A percentile compares a stretch with the other conserved stretches of the same genome.
These are phyloP conservation scores for Echinarachnius parma DNA, from an alignment of 53 echinoderm and acorn worm species.

Conservation along the genomic window DNA sequence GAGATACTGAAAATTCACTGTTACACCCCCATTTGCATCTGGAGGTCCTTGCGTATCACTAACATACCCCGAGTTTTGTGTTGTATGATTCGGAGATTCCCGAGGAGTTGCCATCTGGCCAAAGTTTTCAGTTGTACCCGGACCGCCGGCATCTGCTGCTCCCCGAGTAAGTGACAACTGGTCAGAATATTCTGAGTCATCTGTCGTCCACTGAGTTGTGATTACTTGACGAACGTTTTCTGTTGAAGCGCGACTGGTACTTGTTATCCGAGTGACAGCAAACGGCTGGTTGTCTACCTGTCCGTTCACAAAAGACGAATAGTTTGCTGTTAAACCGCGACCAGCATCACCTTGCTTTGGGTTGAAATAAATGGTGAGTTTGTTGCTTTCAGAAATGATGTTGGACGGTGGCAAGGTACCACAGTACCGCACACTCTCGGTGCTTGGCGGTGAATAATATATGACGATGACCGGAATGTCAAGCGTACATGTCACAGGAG, in stretches of 20 bases:
- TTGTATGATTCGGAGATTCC: no score
- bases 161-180: not conserved
- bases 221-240: no score
- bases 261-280: not conserved
- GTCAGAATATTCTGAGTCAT: not conserved
- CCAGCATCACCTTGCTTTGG: slow-evolving; percentile 4
- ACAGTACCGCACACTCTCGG: not conserved
- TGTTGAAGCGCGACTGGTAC: not conserved
- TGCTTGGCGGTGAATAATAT: not conserved
- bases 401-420: slow-evolving; percentile 19
- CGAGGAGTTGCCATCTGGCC: not conserved
- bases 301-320: not conserved
- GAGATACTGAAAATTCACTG: no score
- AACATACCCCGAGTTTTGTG: no score
- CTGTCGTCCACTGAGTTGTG: no score
- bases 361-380: slow-evolving; percentile 9
- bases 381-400: not conserved
- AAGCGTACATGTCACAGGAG: slow-evolving; percentile 5
- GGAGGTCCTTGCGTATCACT: no score
- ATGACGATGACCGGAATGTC: slow-evolving; percentile 5
- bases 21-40: no score
- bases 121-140: not conserved
- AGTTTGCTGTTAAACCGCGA: not conserved
- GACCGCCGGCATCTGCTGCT: not conserved
- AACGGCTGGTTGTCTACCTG: not conserved